phyloP scores from a whole-genome alignment of 2,888 invertebrate genomes.

The Homarus gammarus region DNA sequence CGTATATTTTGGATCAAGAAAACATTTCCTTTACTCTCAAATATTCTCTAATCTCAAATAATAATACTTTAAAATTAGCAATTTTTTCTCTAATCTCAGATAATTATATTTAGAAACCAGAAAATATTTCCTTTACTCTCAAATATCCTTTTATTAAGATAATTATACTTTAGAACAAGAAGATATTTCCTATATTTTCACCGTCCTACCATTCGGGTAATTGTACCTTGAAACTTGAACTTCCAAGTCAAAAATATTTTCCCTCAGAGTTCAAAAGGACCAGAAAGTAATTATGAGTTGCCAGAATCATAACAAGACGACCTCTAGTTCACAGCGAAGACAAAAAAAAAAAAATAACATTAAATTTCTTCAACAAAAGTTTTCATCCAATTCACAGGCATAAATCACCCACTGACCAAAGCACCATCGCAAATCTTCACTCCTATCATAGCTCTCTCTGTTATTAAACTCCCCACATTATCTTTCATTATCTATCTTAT shows the following conservation, averaged over 20 bases:
- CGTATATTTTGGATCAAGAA: too few relatives aligned
- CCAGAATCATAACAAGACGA: not conserved
- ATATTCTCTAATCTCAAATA: too few relatives aligned
- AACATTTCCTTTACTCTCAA: too few relatives aligned
- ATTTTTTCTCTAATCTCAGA: too few relatives aligned
- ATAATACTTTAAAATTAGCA: too few relatives aligned
- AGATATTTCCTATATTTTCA: too few relatives aligned
- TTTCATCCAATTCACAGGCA: not conserved
- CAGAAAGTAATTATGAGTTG: not conserved
- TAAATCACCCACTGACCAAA: not conserved
- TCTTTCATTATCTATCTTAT: not conserved
- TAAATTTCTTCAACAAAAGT: not conserved
- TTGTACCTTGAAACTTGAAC: too few relatives aligned
- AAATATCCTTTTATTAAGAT: too few relatives aligned
- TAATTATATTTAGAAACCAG: too few relatives aligned
- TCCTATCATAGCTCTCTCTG: not conserved
- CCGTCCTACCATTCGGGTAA: too few relatives aligned
- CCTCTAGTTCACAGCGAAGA: not conserved
- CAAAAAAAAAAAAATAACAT: not conserved
- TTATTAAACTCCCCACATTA: not conserved
- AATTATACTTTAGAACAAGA: too few relatives aligned
- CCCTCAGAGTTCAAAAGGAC: not conserved
- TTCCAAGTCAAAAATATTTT: not conserved
- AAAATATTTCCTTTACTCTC: too few relatives aligned
- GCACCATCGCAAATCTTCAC: not conserved